Conservation (phyloP, 1,140 invertebrate species). For the Apis florea region DNA sequence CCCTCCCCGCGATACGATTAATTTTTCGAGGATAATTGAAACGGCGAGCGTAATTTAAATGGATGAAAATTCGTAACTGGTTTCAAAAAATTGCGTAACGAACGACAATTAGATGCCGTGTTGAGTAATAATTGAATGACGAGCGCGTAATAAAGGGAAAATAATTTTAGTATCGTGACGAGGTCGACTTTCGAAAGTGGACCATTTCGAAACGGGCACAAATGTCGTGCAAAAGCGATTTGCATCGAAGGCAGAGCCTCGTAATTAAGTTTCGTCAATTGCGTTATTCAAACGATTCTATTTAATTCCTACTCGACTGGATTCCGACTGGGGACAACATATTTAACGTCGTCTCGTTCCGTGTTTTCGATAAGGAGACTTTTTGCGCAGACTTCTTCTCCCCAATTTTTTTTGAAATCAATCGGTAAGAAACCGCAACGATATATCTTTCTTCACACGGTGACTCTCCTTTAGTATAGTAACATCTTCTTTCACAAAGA, state of each 20-base stretch:
- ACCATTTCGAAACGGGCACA: constrained; percentile 11
- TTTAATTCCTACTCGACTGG: constrained; percentile 30
- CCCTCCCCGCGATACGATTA: not conserved
- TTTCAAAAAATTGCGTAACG: not conserved
- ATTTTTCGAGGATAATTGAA: not conserved
- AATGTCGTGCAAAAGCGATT: constrained; percentile 34
- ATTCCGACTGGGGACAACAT: not conserved
- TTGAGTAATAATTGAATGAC: not conserved
- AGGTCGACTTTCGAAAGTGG: not conserved
- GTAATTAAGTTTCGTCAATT: constrained; percentile 44
- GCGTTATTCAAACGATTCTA: constrained; percentile 8
- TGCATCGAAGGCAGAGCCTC: constrained; percentile 24
- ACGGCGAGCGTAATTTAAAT: not conserved
- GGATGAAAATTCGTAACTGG: not conserved
- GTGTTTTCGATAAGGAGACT: not conserved
- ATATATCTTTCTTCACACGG: too few relatives aligned
- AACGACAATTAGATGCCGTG: not conserved
- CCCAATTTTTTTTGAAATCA: not conserved
- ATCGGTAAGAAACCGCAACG: too few relatives aligned
- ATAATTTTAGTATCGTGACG: not conserved
- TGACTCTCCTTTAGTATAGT: too few relatives aligned
- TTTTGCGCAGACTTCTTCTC: too few relatives aligned
- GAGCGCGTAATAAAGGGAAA: not conserved
- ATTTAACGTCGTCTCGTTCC: constrained; percentile 7
- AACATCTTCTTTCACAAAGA: too few relatives aligned